Base-by-base conservation (phyloP, 2,113 vertebrate species). In the Balaeniceps rex region DNA sequence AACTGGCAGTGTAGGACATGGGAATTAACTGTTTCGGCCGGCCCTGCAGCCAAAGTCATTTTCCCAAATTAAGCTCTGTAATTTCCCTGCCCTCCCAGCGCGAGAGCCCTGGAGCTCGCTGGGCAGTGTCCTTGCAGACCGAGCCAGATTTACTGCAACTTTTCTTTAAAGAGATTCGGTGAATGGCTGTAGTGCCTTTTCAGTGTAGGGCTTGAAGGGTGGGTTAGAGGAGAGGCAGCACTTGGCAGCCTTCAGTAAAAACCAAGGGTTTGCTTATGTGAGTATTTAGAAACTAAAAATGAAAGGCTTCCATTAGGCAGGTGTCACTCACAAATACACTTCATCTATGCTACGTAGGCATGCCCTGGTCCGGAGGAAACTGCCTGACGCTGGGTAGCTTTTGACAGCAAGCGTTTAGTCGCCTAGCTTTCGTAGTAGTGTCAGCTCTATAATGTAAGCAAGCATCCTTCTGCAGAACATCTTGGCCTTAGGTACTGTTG, bases 401-500 rank as follows among this genome's bases (percentile, higher is more conserved):
- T 42, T 51, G 88, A 14, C 71, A 90, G 76, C 60, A 65, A 68
- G 92, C 79, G 78, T 24, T 38, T 5, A 9, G 60, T 70, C 51
- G 71, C 54, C n/a, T n/a, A 0, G 16, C 61, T 80, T 46, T 55
- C 42, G 1, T 1, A 6, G 5, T 1, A 0, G n/a, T 46, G 86
- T 84, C 88, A 64, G 72, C 25, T 70, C 83, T 60, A 2, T 33
- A 44, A 29, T 6, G 54, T 63, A 31, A 68, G 79, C 47, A 34
- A 23, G 74, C 19, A 9, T 75, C 60, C 52, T 52, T 82, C 87
- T 14, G 72, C 86, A 40, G 69, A 38, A 90, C 40, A 42, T 31
- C 71, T 64, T 51, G 88, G 72, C 94, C 69, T 71, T 29, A 8
- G 74, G 55, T 60, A 19, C 88, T 64, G 58, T 3, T 91, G 83